phyloP scores from a whole-genome alignment of 2,797 vertebrate species.

The Peromyscus melanophrys region DNA sequence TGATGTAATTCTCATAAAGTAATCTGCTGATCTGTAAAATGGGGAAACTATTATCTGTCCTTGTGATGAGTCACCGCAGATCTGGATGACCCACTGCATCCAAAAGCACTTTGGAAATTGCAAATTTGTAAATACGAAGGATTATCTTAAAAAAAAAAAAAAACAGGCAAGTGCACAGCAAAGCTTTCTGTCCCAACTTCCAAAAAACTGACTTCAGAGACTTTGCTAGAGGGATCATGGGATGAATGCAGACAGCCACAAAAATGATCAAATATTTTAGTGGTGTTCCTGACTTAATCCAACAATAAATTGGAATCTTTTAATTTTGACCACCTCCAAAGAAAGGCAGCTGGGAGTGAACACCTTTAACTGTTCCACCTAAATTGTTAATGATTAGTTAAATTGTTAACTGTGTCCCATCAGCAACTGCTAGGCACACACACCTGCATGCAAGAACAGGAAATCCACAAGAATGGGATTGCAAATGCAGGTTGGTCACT shows the following conservation, averaged over 20 bases:
- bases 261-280: not conserved
- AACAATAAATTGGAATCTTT: not conserved
- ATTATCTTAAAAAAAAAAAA: conserved; percentile 37
- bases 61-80: not conserved
- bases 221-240: not conserved
- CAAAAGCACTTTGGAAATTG: conserved; percentile 67
- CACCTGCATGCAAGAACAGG: not conserved
- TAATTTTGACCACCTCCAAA: not conserved
- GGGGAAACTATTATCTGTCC: not conserved
- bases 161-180: not conserved
- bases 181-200: conserved; percentile 20
- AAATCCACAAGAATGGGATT: not conserved
- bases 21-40: conserved; percentile 40
- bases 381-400: not conserved
- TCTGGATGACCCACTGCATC: not conserved
- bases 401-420: not conserved
- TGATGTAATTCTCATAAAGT: conserved; percentile 44
- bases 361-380: not conserved
- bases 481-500: conserved; percentile 11
- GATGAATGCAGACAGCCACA: not conserved
- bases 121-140: conserved; percentile 48
- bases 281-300: not conserved
- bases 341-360: not conserved
- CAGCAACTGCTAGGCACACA: not conserved
- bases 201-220: not conserved